A percentile compares a stretch with the other conserved stretches of the same genome.
Evolutionary conservation across 2,888 invertebrate genomes (phyloP).

Genomic region (Isoperla grammatica): DNA sequence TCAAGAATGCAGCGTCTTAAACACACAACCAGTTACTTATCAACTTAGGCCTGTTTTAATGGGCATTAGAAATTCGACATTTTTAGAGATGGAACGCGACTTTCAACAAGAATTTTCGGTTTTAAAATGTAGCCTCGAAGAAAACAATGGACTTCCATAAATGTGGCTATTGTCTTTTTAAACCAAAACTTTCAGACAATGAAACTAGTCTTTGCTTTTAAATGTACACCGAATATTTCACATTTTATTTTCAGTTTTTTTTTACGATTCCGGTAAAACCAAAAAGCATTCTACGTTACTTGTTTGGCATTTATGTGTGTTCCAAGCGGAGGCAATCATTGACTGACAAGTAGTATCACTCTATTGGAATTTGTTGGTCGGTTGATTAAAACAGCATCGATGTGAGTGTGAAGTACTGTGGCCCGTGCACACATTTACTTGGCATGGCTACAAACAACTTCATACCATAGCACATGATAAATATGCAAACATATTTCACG

Average conservation of each 20-base stretch:
- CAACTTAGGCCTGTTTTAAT: slow-evolving; percentile 10
- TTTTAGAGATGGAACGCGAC: slow-evolving; percentile 8
- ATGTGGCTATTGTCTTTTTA: slow-evolving; percentile 6
- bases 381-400: too few species aligned
- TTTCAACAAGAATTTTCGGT: slow-evolving; percentile 11
- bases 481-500: too few species aligned
- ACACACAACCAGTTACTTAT: slow-evolving; percentile 9
- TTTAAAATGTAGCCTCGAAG: slow-evolving; percentile 13
- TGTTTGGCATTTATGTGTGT: too few species aligned
- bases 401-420: too few species aligned
- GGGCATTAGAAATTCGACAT: slow-evolving; percentile 12
- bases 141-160: slow-evolving; percentile 13
- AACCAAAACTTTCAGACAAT: background rate
- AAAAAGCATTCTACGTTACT: background rate
- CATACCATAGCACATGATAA: too few species aligned
- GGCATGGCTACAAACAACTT: too few species aligned
- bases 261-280: slow-evolving; percentile 4
- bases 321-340: too few species aligned
- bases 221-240: slow-evolving; percentile 2
- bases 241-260: slow-evolving; percentile 7
- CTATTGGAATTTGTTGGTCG: too few species aligned
- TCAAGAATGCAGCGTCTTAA: too few species aligned
- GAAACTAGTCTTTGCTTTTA: slow-evolving; percentile 2
- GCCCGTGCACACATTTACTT: too few species aligned
- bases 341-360: too few species aligned